Base-by-base conservation (phyloP, 2,888 invertebrate species). In the Eulithis testata region DNA sequence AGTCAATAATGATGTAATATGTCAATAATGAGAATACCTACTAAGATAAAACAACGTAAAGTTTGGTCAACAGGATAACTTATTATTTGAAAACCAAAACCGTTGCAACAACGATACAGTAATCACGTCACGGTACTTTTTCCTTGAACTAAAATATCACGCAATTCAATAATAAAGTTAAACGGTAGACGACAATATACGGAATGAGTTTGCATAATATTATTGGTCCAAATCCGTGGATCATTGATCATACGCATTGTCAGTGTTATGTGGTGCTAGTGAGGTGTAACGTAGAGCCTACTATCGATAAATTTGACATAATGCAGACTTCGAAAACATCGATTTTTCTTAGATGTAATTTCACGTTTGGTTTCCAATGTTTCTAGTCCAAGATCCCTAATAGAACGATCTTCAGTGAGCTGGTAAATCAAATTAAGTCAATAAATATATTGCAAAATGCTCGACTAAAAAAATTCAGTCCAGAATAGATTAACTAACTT, bases 161-260 rank as follows among this genome's bases (percentile, higher is more conserved):
- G 76, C 74, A 83, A 82, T 74, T 14, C 53, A 68, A 76, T 73
- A 76, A 84, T 27, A 44, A 49, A 57, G 82, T 83, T 83, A 88
- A 87, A 87, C 85, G 88, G 90, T 85, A 65, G 71, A 65, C 52
- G 60, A 90, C 90, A 90, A 91, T 87, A 75, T 58, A 31, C 56
- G 70, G 82, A 86, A 92, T 93, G 93, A 93, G 88, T 88, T 86
- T 90, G 92, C 93, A 93, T 92, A 90, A 88, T 91, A 90, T 90
- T 88, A 91, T 91, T 90, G 90, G 89, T 89, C 89, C 76, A 89
- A 91, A 92, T 71, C 86, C 89, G 83, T 89, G 75, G 83, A 91
- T 89, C 93, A 91, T 92, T 90, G 86, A 91, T 92, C 93, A 91
- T 88, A 86, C 87, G 87, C 50, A 91, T 90, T 89, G 87, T 87